Percentiles rank a stretch among this genome's conserved stretches.
Evolutionary conservation across 2,113 vertebrate genomes (phyloP).

Genomic region (Cricetomys ansorgei): DNA sequence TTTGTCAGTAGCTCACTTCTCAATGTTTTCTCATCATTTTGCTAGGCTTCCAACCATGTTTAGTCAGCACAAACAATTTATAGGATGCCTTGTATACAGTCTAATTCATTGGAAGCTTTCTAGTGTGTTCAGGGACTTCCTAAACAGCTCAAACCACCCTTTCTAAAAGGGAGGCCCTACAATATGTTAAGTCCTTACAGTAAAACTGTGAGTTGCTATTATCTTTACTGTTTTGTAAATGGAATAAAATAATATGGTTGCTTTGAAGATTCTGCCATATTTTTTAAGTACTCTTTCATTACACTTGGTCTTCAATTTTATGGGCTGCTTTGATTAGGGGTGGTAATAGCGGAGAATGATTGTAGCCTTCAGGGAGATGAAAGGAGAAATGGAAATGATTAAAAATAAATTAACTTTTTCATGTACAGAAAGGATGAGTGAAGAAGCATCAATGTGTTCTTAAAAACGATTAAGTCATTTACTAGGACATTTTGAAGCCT

Average conservation of each 20-base stretch:
- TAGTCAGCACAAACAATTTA: background rate
- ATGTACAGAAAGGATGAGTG: background rate
- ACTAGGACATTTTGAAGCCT: slow-evolving; percentile 27
- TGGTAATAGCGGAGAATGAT: slow-evolving; percentile 59
- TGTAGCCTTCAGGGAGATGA: slow-evolving; percentile 58
- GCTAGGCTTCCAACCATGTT: background rate
- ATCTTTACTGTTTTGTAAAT: slow-evolving; percentile 11
- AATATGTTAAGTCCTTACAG: background rate
- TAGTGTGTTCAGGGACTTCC: background rate
- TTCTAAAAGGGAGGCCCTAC: background rate
- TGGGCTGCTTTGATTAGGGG: slow-evolving; percentile 71
- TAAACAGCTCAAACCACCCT: background rate
- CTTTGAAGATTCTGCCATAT: slow-evolving; percentile 76
- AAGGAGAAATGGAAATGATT: slow-evolving; percentile 68
- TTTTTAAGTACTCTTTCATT: slow-evolving; percentile 50
- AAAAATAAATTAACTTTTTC: slow-evolving; percentile 65
- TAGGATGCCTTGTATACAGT: background rate
- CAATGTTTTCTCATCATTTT: background rate
- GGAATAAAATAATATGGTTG: slow-evolving; percentile 53
- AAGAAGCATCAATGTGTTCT: slow-evolving; percentile 40
- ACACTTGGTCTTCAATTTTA: slow-evolving; percentile 73
- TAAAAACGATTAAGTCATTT: slow-evolving; percentile 48
- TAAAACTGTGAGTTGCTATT: background rate
- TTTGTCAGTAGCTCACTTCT: background rate
- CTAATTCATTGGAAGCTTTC: background rate